Base-by-base conservation (phyloP, 2,113 vertebrate genomes). In the Microcebus jonahi region DNA sequence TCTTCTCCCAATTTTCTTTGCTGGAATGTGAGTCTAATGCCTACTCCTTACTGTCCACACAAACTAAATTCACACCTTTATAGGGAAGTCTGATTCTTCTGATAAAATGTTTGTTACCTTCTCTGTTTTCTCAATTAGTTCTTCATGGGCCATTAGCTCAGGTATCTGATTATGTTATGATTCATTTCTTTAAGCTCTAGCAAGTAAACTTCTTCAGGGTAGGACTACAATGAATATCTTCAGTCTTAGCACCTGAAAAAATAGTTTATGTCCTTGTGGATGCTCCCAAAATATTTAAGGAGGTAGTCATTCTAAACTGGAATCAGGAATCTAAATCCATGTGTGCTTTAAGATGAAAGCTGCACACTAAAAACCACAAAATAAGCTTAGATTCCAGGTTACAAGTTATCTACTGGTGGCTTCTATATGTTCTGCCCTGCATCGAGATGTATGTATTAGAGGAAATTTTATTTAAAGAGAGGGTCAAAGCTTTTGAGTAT, bases 121-220 rank as follows among this genome's bases (percentile, higher is more conserved):
- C n/a, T 87, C 39, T 94, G 18, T 36, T n/a, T 11, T 65, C 80
- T 87, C 6, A 90, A 20, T 76, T 95, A 83, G 36, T 92, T 92
- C 7, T 50, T 77, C 65, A 53, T 75, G 14, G 23, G 13, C 21
- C 11, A 84, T 61, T 68, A 88, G 9, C 31, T 55, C 17, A 90
- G 27, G 6, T 13, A 76, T 63, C 9, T 23, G 45, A 75, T 48
- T 36, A 23, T 42, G 14, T 77, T 67, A 55, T 80, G 42, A 79
- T 55, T 75, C 76, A 48, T 75, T 21, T 53, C 5, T 93, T 76
- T 87, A 59, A 71, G 2, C 1, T 59, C 39, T 77, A 71, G 27
- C 34, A 70, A 91, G 13, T 31, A 6, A 81, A 71, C 27, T n/a
- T 88, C 36, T 83, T 94, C 25, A 68, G 21, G 5, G 12, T 70